phyloP scores from a whole-genome alignment of 2,113 vertebrate genomes.

The Bolborhynchus lineola region DNA sequence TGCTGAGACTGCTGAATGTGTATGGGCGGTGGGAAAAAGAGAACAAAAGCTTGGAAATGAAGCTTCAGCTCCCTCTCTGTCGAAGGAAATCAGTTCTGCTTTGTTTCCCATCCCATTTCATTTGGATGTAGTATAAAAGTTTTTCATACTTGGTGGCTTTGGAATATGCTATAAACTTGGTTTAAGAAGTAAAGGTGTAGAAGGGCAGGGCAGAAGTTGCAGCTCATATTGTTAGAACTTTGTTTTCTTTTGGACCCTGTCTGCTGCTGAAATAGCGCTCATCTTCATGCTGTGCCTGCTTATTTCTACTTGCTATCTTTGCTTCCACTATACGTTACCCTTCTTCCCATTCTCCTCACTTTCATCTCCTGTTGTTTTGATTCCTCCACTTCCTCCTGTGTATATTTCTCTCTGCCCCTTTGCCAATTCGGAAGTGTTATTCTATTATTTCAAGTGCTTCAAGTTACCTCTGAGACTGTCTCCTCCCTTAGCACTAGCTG shows the following conservation, averaged over 20 bases:
- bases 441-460: neutral
- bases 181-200: neutral
- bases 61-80: neutral
- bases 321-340: neutral
- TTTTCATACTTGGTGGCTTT: neutral
- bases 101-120: neutral
- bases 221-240: neutral
- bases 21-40: neutral
- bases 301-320: neutral
- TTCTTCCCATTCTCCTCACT: neutral
- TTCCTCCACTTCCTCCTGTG: neutral
- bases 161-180: neutral
- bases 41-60: neutral
- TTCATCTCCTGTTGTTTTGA: neutral
- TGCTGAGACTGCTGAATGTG: neutral
- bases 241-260: neutral
- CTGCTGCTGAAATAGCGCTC: neutral
- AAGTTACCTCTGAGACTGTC: slow-evolving; percentile 5
- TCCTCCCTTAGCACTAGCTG: slow-evolving; percentile 4
- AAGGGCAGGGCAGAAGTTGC: neutral
- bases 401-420: neutral
- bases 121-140: neutral
- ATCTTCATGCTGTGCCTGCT: neutral
- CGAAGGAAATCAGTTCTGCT: neutral
- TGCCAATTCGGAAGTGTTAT: neutral